Evolutionary conservation across 2,888 invertebrate species (phyloP), one percentile per base, ranked within the genome.

Genomic region (Lomographa bimaculata): DNA sequence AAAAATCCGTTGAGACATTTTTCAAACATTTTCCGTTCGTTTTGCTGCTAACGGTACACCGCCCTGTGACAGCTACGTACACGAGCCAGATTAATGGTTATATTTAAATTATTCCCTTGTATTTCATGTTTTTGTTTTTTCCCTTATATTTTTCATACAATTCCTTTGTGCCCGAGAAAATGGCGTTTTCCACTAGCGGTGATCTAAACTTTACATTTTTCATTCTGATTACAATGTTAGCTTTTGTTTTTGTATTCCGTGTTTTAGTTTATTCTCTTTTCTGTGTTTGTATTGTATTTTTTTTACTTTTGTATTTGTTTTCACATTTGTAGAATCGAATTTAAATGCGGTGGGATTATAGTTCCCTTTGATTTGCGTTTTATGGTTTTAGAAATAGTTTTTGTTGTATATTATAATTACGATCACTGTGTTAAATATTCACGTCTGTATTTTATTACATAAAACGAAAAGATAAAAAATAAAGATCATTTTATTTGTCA

Each of bases 31-130:
- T 17, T 17, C 8, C 14, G 9, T 37, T 46, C 48, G 21, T 38
- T 46, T 46, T 67, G 68, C 49, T 73, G 73, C 70, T 39, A 64
- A 73, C 78, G 54, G 54, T 81, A 72, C 74, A 14, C 44, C 29
- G 46, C 50, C 45, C 47, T 61, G 74, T 71, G 77, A 79, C 84
- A 78, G 75, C 64, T 56, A 60, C 68, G 74, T 72, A 71, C 69
- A 71, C 67, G 71, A 72, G 71, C 71, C 71, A 82, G 84, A 87
- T 85, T 84, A 87, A 87, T 86, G 84, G 81, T 68, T 79, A 79
- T 83, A 84, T 85, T 87, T 82, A 86, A 87, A 86, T 85, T 79
- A 77, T 81, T 74, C 73, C 52, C 69, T 54, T 71, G 70, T 77
- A 73, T 75, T 77, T 73, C 71, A 71, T 71, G 65, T 71, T 67